phyloP scores from a whole-genome alignment of 2,797 vertebrate genomes.

The Sus cebifrons region DNA sequence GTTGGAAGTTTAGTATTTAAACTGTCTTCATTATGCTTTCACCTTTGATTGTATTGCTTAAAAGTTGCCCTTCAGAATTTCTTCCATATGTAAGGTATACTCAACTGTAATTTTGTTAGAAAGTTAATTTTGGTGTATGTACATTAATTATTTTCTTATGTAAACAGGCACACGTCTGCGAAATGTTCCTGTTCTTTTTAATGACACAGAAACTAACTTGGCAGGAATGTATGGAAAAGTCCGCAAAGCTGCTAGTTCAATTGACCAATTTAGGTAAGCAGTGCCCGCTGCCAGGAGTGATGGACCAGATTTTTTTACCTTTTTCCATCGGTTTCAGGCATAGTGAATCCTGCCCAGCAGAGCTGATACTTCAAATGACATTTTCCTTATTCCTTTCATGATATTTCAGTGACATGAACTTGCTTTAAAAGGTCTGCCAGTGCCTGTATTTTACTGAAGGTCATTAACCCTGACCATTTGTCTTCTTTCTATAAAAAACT shows the following conservation, averaged over 20 bases:
- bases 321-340: not conserved
- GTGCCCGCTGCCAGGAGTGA: not conserved
- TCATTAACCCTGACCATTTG: not conserved
- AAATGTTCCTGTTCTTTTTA: constrained; percentile 96
- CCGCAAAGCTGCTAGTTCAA: constrained; percentile 97
- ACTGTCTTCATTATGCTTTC: not conserved
- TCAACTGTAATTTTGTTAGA: constrained; percentile 18
- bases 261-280: constrained; percentile 97
- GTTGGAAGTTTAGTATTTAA: too few relatives aligned
- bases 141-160: not conserved
- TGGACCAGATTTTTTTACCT: not conserved
- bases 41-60: not conserved
- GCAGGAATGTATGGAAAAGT: constrained; percentile 96
- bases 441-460: not conserved
- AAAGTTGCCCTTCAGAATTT: constrained; percentile 33
- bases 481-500: not conserved
- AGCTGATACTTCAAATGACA: constrained; percentile 34
- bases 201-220: constrained; percentile 91
- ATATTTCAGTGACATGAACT: not conserved
- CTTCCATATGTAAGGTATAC: not conserved
- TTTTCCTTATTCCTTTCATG: not conserved
- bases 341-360: not conserved
- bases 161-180: constrained; percentile 94
- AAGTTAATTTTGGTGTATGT: constrained; percentile 22
- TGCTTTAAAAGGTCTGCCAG: not conserved